Evolutionary conservation across 1,140 invertebrate genomes (phyloP), one percentile per base, ranked within the genome.

Genomic region (Galleria mellonella): DNA sequence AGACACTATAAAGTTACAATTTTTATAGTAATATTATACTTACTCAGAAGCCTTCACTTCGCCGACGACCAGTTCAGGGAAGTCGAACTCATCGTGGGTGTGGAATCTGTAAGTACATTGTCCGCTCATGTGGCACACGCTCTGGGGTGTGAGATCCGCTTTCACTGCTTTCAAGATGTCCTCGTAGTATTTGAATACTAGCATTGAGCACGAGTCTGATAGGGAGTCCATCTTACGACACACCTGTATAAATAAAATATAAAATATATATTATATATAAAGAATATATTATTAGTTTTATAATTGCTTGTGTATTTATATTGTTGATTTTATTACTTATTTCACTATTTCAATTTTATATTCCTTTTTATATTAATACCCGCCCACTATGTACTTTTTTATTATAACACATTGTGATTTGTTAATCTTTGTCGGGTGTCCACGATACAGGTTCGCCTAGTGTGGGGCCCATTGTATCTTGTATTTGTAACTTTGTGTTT

Each of bases 131-230:
- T 94, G 89, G 65, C 94, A 96, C 12, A 95, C 72, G 40, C 90
- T 90, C 13, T 89, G 64, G 0, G 91, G 67, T 17, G 88, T 89
- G 12, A 96, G 87, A 54, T 92, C 88, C 13, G 89, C 79, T 52
- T 89, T 76, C 4, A 94, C 42, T 23, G 88, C 87, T 0, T 78
- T 64, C 49, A 92, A 90, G 31, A 96, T 91, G 8, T 89, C 84
- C 46, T 92, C 88, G 65, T 93, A 94, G 66, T 96, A 88, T 7
- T 87, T 90, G 17, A 94, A 82, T 14, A 94, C 86, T 23, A 92
- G 86, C 48, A 91, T 91, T 28, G 91, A 89, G 60, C 95, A 97
- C 23, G 90, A 91, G 81, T 96, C 94, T 0, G 93, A 93, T 11
- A 92, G 91, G 11, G 90, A 92, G 15, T 90, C 88, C 40, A 94